These are phyloP conservation scores for Alsophila aescularia DNA, from an alignment of 2,888 invertebrate species.

Conservation along the genomic window DNA sequence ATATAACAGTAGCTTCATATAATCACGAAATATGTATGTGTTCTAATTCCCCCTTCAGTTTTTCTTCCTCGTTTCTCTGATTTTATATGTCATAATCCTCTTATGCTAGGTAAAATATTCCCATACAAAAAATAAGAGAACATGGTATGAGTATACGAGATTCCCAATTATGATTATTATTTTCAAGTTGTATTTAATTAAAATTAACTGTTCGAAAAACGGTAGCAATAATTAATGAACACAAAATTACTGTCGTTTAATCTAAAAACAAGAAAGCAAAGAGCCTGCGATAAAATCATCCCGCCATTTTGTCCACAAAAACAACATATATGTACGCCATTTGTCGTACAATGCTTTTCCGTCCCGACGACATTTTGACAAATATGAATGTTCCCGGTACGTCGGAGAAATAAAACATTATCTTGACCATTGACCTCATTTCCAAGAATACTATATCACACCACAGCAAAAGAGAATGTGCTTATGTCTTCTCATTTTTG, in stretches of 20 bases:
- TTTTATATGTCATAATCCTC: background rate
- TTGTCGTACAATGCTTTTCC: constrained; percentile 44
- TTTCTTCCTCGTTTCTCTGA: background rate
- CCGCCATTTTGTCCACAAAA: constrained; percentile 37
- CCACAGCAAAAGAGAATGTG: background rate
- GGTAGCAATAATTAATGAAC: background rate
- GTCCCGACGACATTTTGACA: constrained; percentile 55
- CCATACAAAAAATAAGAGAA: background rate
- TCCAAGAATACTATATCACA: constrained; percentile 18
- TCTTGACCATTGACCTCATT: constrained; percentile 56
- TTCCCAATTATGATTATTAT: too few species aligned
- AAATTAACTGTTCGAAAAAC: too few species aligned
- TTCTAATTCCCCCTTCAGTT: constrained; percentile 4
- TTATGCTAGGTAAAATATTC: background rate
- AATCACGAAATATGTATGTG: constrained; percentile 8
- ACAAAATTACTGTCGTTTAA: background rate
- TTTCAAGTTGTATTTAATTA: too few species aligned
- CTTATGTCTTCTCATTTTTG: background rate
- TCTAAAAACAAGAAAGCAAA: constrained; percentile 1
- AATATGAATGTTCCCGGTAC: constrained; percentile 56
- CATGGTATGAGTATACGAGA: too few species aligned
- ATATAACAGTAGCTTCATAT: constrained; percentile 4
- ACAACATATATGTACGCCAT: constrained; percentile 40
- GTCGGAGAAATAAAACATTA: constrained; percentile 48
- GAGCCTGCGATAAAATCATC: background rate